phyloP scores from a whole-genome alignment of 35 echinoderm and acorn worm species.

The Ophiothrix spiculata region DNA sequence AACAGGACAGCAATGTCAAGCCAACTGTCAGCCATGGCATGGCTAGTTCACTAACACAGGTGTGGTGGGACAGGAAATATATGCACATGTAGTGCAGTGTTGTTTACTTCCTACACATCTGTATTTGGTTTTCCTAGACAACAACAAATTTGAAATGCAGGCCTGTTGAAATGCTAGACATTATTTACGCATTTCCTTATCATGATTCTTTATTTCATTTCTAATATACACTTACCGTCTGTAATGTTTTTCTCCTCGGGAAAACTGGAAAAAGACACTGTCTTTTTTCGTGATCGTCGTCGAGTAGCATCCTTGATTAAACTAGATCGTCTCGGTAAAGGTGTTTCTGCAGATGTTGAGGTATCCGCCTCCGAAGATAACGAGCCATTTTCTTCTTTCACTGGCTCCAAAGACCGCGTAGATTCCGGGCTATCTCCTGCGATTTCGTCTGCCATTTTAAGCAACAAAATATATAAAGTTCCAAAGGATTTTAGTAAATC shows the following conservation, averaged over 20 bases:
- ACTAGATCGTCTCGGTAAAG: slow-evolving; percentile 67
- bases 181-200: too few species aligned
- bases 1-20: too few species aligned
- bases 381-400: slow-evolving; percentile 23
- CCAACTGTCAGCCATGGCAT: too few species aligned
- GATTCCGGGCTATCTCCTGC: neutral
- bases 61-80: too few species aligned
- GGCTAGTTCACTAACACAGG: too few species aligned
- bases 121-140: too few species aligned
- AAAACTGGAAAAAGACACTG: slow-evolving; percentile 90
- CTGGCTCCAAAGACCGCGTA: neutral
- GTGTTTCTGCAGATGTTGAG: neutral
- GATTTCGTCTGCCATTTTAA: neutral
- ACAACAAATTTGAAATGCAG: too few species aligned
- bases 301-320: slow-evolving; percentile 72
- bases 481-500: neutral
- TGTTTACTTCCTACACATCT: too few species aligned
- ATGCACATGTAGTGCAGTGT: too few species aligned
- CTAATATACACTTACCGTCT: slow-evolving; percentile 57
- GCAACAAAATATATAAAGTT: neutral
- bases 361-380: slow-evolving; percentile 19
- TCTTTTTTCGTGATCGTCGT: slow-evolving; percentile 70
- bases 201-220: too few species aligned
- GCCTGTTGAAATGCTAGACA: too few species aligned
- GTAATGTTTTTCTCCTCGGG: slow-evolving; percentile 78